Conservation (phyloP, 1,140 invertebrate genomes). For the Kradibia gibbosae region DNA sequence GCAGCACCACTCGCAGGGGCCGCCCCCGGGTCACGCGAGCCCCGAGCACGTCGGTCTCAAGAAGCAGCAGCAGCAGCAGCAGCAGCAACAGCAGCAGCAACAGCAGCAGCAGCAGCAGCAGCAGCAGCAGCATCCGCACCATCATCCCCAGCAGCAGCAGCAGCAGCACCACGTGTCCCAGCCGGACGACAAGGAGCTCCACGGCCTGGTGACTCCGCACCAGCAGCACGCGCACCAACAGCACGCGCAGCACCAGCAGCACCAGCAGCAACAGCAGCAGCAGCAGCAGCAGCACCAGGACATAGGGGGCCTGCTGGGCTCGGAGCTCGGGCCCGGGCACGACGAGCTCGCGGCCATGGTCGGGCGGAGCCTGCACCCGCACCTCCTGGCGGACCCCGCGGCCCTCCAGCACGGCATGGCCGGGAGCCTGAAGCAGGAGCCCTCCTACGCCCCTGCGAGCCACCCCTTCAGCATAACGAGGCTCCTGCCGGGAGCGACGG, state of each 20-base stretch:
- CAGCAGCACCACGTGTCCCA: slow-evolving; percentile 72
- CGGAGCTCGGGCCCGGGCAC: slow-evolving; percentile 73
- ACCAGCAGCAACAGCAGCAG: slow-evolving; percentile 69
- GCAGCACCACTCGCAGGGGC: slow-evolving; percentile 60
- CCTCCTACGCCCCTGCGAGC: slow-evolving; percentile 82
- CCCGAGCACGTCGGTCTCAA: slow-evolving; percentile 56
- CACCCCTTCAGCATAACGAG: slow-evolving; percentile 96
- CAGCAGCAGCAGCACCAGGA: slow-evolving; percentile 68
- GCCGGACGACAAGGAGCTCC: slow-evolving; percentile 69
- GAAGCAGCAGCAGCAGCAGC: slow-evolving; percentile 68
- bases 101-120: slow-evolving; percentile 76
- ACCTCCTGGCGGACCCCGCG: slow-evolving; percentile 75
- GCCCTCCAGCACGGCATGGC: slow-evolving; percentile 76
- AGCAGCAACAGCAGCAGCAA: slow-evolving; percentile 68
- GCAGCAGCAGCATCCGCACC: slow-evolving; percentile 71
- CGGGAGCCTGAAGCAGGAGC: slow-evolving; percentile 84
- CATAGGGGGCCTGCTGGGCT: slow-evolving; percentile 70
- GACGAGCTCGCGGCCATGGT: slow-evolving; percentile 80
- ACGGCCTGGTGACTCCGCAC: slow-evolving; percentile 54
- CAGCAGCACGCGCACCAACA: slow-evolving; percentile 63
- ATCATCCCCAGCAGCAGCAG: slow-evolving; percentile 58
- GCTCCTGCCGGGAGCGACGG: slow-evolving; percentile 87
- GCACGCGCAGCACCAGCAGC: slow-evolving; percentile 63
- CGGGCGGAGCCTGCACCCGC: slow-evolving; percentile 75
- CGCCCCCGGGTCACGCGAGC: slow-evolving; percentile 69